phyloP scores from a whole-genome alignment of 2,888 invertebrate species.

The Lasioglossum vierecki region DNA sequence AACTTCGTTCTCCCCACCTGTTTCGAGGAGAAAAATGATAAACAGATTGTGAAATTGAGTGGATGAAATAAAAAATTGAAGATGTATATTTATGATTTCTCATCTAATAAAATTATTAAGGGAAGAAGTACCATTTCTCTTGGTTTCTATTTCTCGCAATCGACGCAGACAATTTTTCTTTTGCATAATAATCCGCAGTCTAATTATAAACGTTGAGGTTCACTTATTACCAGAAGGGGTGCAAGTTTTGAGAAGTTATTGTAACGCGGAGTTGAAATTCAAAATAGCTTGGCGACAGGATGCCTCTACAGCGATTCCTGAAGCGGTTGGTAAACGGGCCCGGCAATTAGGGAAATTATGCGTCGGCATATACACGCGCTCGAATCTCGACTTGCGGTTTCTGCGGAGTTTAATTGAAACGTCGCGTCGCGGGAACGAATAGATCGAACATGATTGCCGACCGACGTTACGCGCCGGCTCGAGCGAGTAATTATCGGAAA shows the following conservation, averaged over 20 bases:
- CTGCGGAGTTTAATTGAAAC: conserved; percentile 55
- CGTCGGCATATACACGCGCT: conserved; percentile 6
- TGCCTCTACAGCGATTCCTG: not conserved
- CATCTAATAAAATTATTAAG: too few relatives aligned
- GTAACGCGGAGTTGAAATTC: too few relatives aligned
- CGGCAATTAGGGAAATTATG: conserved; percentile 50
- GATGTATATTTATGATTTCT: too few relatives aligned
- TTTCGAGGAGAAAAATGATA: not conserved
- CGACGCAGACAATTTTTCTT: too few relatives aligned
- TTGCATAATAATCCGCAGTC: too few relatives aligned
- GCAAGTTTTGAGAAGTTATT: not conserved
- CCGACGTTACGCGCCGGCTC: conserved; percentile 28
- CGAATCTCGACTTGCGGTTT: conserved; percentile 34
- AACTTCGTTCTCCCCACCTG: not conserved
- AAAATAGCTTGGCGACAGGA: too few relatives aligned
- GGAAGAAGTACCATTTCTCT: too few relatives aligned
- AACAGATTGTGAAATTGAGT: not conserved
- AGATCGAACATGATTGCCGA: conserved; percentile 48
- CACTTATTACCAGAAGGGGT: not conserved
- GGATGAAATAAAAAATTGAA: too few relatives aligned
- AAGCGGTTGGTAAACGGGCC: conserved; percentile 6
- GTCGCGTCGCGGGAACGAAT: conserved; percentile 40
- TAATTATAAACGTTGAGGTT: not conserved
- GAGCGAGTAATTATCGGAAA: conserved; percentile 62
- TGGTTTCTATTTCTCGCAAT: too few relatives aligned